phyloP scores from a whole-genome alignment of 2,113 vertebrate species.

The Chamaetylas fuelleborni region DNA sequence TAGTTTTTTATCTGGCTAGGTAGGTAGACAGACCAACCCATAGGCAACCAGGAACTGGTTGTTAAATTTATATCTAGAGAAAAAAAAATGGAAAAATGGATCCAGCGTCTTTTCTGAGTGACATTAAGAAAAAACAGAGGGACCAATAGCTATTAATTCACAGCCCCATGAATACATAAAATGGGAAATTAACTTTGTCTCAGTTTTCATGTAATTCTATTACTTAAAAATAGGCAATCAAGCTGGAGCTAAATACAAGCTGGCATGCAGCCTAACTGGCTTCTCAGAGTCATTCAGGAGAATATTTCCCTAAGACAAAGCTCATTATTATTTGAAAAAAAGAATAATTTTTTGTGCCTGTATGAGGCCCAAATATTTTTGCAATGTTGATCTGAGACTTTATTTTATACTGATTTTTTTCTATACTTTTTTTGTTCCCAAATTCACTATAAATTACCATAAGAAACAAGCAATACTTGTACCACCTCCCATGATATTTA shows the following conservation, averaged over 20 bases:
- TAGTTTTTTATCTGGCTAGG: rapidly evolving
- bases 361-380: not conserved
- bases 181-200: not conserved
- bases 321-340: not conserved
- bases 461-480: not conserved
- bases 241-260: not conserved
- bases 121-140: not conserved
- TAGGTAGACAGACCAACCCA: not conserved
- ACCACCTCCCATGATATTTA: not conserved
- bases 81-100: not conserved
- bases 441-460: not conserved
- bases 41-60: not conserved
- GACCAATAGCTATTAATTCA: not conserved
- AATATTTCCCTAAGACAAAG: not conserved
- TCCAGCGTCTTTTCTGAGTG: not conserved
- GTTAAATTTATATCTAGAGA: not conserved
- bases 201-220: not conserved
- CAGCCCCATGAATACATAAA: not conserved
- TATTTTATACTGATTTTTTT: not conserved
- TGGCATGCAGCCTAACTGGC: not conserved
- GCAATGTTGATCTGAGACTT: not conserved
- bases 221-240: not conserved
- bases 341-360: not conserved
- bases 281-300: not conserved
- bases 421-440: not conserved